These are phyloP conservation scores for Pteromalus puparum DNA, from an alignment of 1,140 invertebrate genomes.

Conservation along the genomic window DNA sequence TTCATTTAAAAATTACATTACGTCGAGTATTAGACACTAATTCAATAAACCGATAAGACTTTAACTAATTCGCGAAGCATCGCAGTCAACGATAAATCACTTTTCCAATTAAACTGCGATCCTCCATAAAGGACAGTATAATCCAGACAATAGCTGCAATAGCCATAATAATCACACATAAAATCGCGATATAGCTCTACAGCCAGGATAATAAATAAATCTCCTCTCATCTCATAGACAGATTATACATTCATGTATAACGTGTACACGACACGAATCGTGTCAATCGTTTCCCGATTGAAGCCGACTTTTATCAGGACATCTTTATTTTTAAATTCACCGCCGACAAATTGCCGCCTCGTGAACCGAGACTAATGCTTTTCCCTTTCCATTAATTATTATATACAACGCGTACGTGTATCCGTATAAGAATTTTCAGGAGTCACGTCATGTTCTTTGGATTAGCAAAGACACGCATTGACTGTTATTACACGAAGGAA, in stretches of 20 bases:
- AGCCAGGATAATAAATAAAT: neutral
- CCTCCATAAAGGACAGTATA: too few species aligned
- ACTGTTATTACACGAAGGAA: neutral
- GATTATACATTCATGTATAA: neutral
- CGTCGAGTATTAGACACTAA: too few species aligned
- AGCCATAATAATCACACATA: too few species aligned
- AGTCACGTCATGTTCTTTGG: constrained; percentile 21
- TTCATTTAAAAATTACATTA: too few species aligned
- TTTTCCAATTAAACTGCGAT: too few species aligned
- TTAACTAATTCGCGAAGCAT: too few species aligned
- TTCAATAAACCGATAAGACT: too few species aligned
- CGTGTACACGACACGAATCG: too few species aligned
- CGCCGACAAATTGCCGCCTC: constrained; percentile 19
- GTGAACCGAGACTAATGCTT: constrained; percentile 17
- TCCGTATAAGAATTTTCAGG: constrained; percentile 1
- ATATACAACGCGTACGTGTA: neutral
- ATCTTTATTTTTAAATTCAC: constrained; percentile 27
- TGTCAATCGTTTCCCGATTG: too few species aligned
- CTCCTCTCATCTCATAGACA: neutral
- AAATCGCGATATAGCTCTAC: neutral
- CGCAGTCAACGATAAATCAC: too few species aligned
- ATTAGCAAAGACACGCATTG: constrained; percentile 10
- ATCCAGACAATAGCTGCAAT: neutral
- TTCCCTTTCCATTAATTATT: constrained; percentile 10
- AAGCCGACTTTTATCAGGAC: constrained; percentile 11